Conservation (phyloP, 2,888 invertebrate genomes). For the Leptarthrus brevirostris region DNA sequence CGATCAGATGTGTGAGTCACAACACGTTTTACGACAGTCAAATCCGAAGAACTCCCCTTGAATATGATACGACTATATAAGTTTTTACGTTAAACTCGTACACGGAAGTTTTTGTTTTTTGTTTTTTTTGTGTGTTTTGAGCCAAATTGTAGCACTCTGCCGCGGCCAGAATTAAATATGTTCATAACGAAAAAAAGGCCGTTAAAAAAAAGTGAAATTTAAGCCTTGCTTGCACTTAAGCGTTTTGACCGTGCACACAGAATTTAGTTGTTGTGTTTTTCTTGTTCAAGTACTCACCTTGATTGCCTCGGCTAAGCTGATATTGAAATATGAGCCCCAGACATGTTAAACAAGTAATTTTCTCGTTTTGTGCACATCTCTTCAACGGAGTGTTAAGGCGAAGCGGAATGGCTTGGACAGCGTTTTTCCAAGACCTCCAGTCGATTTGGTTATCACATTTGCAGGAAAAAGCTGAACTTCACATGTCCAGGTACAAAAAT, state of each 20-base stretch:
- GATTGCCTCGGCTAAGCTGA: conserved; percentile 20
- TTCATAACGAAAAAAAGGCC: background rate
- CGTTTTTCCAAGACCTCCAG: conserved; percentile 14
- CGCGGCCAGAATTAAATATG: too few species aligned
- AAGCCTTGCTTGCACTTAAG: conserved; percentile 18
- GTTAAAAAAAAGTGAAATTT: conserved; percentile 23
- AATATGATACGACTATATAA: conserved; percentile 11
- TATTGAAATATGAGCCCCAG: conserved; percentile 31
- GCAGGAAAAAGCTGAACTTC: conserved; percentile 1
- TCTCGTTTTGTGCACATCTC: conserved; percentile 22
- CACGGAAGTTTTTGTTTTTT: conserved; percentile 23
- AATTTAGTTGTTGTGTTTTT: conserved; percentile 12
- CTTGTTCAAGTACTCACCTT: conserved; percentile 26
- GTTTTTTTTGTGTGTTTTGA: conserved; percentile 1
- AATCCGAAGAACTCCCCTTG: background rate
- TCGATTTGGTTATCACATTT: background rate
- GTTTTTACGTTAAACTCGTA: conserved; percentile 1
- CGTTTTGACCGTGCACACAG: conserved; percentile 25
- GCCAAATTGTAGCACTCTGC: too few species aligned
- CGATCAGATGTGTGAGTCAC: conserved; percentile 9
- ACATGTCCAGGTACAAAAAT: background rate
- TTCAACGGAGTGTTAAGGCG: background rate
- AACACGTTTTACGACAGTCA: background rate
- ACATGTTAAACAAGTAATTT: conserved; percentile 19
- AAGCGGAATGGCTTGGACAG: background rate